Conservation (phyloP, 1,140 invertebrate species). For the Pseudomyrmex dendroicus region DNA sequence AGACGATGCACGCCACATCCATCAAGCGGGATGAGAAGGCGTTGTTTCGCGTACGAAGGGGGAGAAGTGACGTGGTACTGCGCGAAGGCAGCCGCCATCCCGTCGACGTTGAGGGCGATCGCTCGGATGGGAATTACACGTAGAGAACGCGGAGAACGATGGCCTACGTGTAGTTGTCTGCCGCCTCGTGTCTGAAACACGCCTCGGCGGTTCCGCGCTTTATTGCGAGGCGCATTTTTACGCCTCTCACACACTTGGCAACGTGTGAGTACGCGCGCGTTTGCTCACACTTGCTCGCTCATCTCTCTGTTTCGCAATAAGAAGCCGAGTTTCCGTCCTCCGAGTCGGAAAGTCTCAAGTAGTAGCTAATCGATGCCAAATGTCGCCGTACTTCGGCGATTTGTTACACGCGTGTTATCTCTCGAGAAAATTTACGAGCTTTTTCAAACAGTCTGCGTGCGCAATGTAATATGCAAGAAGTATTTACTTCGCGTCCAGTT, state of each 20-base stretch:
- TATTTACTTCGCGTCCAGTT: background rate
- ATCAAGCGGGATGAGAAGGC: slow-evolving; percentile 73
- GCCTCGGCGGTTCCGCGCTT: background rate
- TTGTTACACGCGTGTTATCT: slow-evolving; percentile 16
- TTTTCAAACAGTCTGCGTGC: background rate
- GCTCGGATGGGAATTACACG: slow-evolving; percentile 65
- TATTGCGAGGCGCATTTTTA: slow-evolving; percentile 32
- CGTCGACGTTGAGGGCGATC: slow-evolving; percentile 42
- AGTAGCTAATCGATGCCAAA: slow-evolving; percentile 31
- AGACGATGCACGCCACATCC: slow-evolving; percentile 69
- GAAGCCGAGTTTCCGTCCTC: background rate
- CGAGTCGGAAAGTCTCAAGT: background rate
- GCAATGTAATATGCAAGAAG: background rate
- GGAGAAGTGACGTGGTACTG: slow-evolving; percentile 58
- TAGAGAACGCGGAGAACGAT: slow-evolving; percentile 54
- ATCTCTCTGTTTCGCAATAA: background rate
- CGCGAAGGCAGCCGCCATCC: slow-evolving; percentile 23
- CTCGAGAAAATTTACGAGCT: slow-evolving; percentile 6
- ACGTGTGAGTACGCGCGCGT: too few species aligned
- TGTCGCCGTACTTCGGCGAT: slow-evolving; percentile 6
- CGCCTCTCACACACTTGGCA: slow-evolving; percentile 3
- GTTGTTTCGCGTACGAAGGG: slow-evolving; percentile 63
- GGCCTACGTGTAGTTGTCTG: slow-evolving; percentile 53
- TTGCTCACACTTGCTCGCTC: background rate
- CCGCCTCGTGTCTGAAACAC: background rate